These are phyloP conservation scores for Pogonomyrmex californicus DNA, from an alignment of 1,140 invertebrate species.

Conservation along the genomic window DNA sequence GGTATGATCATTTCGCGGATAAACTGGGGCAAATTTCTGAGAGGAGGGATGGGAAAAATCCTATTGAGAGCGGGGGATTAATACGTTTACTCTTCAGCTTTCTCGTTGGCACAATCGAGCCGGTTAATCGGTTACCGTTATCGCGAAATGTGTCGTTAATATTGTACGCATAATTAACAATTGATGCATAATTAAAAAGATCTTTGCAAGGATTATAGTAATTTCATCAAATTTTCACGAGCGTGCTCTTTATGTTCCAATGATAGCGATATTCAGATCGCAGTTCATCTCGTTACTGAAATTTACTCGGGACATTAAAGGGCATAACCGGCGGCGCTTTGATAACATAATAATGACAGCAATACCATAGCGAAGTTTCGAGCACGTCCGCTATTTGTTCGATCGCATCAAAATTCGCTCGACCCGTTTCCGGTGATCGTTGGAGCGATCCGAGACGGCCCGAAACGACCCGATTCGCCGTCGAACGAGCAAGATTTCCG, in stretches of 20 bases:
- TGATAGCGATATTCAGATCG: conserved; percentile 13
- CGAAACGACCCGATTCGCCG: conserved; percentile 46
- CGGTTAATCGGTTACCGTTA: neutral
- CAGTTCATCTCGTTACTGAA: conserved; percentile 27
- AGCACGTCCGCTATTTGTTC: conserved; percentile 29
- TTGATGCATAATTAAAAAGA: neutral
- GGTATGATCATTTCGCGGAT: neutral
- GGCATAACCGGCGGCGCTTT: neutral
- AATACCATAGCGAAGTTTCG: conserved; percentile 5
- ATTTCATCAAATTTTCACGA: conserved; percentile 1
- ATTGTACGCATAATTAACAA: neutral
- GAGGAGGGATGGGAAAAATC: neutral
- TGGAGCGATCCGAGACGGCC: conserved; percentile 20
- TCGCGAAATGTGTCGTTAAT: neutral
- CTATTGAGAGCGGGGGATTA: neutral
- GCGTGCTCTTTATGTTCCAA: neutral
- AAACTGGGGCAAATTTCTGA: conserved; percentile 22
- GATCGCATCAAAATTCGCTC: conserved; percentile 36
- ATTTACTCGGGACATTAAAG: conserved; percentile 34
- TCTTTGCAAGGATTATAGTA: neutral
- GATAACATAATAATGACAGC: conserved; percentile 22
- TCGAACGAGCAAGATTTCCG: conserved; percentile 34
- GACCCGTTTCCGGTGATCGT: conserved; percentile 38
- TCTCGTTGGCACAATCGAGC: neutral
- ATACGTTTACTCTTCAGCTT: neutral